phyloP scores from a whole-genome alignment of 2,888 invertebrate genomes.

The Melolontha melolontha region DNA sequence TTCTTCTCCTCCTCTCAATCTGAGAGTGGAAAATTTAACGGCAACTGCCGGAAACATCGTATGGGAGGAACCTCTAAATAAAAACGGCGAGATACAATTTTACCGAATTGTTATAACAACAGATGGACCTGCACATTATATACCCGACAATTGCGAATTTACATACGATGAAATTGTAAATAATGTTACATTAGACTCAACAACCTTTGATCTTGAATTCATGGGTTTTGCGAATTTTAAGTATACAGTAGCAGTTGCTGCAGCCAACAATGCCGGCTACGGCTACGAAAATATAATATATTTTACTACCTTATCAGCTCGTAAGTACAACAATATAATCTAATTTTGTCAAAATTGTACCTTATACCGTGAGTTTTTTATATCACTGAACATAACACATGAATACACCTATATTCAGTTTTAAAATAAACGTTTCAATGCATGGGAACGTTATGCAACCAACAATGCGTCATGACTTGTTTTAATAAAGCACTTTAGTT shows the following conservation, averaged over 20 bases:
- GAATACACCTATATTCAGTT: too few relatives aligned
- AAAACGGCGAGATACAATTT: constrained; percentile 41
- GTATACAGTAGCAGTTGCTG: constrained; percentile 37
- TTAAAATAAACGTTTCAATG: too few relatives aligned
- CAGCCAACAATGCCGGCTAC: constrained; percentile 39
- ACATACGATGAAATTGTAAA: neutral
- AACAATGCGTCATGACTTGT: too few relatives aligned
- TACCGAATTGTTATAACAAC: constrained; percentile 39
- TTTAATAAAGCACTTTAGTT: too few relatives aligned
- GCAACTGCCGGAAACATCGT: neutral
- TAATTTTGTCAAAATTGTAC: neutral
- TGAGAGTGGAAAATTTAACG: neutral
- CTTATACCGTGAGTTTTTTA: too few relatives aligned
- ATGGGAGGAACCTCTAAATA: constrained; percentile 9
- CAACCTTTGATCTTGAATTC: constrained; percentile 36
- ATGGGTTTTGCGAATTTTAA: constrained; percentile 38
- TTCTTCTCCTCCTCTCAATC: constrained; percentile 10
- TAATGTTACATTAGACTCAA: neutral
- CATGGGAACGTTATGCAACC: too few relatives aligned
- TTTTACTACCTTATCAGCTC: neutral
- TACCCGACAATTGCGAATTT: constrained; percentile 40
- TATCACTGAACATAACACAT: too few relatives aligned
- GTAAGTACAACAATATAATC: neutral
- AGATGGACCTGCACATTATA: constrained; percentile 32
- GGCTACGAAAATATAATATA: constrained; percentile 16